Evolutionary conservation across 2,888 invertebrate species (phyloP).

Genomic region (Iphiclides podalirius): DNA sequence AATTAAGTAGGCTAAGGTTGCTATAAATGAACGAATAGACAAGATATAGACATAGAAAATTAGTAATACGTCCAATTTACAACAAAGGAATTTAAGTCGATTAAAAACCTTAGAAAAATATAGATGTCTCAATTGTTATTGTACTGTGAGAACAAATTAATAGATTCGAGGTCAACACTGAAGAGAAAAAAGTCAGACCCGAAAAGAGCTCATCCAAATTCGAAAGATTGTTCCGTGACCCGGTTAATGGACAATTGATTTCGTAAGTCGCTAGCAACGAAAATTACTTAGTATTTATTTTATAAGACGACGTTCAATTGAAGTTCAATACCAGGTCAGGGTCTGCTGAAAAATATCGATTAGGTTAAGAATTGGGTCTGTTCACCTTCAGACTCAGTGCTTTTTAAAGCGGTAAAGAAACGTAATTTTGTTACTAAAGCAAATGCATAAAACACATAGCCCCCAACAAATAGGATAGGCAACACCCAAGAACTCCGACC

Average conservation of each 20-base stretch:
- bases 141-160: conserved; percentile 7
- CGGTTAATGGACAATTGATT: conserved; percentile 41
- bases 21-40: background rate
- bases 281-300: conserved; percentile 30
- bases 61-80: too few species aligned
- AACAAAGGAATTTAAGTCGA: too few species aligned
- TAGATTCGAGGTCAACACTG: conserved; percentile 34
- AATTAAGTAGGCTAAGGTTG: conserved; percentile 72
- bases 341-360: too few species aligned
- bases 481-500: too few species aligned
- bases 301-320: conserved; percentile 27
- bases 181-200: conserved; percentile 21
- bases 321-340: conserved; percentile 57
- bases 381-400: too few species aligned
- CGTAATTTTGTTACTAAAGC: too few species aligned
- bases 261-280: conserved; percentile 49
- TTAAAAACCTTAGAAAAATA: too few species aligned
- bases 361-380: too few species aligned
- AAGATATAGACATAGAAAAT: too few species aligned
- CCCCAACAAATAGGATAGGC: too few species aligned
- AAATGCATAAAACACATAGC: too few species aligned
- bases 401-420: too few species aligned
- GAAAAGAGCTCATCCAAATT: conserved; percentile 36
- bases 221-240: conserved; percentile 53
- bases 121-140: conserved; percentile 2